Evolutionary conservation across 2,888 invertebrate species (phyloP).

Genomic region (Dione vanillae): DNA sequence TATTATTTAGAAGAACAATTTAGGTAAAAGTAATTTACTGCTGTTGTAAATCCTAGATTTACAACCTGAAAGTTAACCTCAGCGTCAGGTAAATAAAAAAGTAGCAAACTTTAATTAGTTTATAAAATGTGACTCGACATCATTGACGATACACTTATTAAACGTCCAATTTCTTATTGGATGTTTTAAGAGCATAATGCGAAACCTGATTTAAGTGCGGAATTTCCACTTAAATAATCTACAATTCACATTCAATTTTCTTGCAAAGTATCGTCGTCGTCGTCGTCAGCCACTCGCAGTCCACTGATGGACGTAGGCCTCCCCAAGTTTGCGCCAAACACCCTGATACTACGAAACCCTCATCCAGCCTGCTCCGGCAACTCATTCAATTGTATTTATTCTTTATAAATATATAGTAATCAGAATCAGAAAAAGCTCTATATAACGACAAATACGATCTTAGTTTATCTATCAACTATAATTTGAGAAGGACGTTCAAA

Average conservation of each 20-base stretch:
- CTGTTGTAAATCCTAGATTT: slow-evolving; percentile 20
- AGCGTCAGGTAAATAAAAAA: too few species aligned
- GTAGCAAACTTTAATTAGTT: slow-evolving; percentile 36
- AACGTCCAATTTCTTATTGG: too few species aligned
- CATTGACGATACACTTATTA: slow-evolving; percentile 20
- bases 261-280: not conserved
- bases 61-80: slow-evolving; percentile 14
- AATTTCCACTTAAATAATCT: slow-evolving; percentile 7
- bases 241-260: slow-evolving; percentile 23
- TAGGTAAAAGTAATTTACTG: not conserved
- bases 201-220: slow-evolving; percentile 1
- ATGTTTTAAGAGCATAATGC: slow-evolving; percentile 4
- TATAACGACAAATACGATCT: too few species aligned
- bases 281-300: too few species aligned
- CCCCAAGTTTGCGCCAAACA: too few species aligned
- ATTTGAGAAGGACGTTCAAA: too few species aligned
- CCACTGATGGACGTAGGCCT: too few species aligned
- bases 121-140: slow-evolving; percentile 25
- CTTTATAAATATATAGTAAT: too few species aligned
- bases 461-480: too few species aligned
- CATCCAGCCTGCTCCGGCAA: too few species aligned
- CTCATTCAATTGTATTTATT: too few species aligned
- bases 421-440: too few species aligned
- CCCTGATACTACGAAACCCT: slow-evolving; percentile 25
- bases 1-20: not conserved